phyloP scores from a whole-genome alignment of 2,113 vertebrate genomes.

The Dasypus novemcinctus region DNA sequence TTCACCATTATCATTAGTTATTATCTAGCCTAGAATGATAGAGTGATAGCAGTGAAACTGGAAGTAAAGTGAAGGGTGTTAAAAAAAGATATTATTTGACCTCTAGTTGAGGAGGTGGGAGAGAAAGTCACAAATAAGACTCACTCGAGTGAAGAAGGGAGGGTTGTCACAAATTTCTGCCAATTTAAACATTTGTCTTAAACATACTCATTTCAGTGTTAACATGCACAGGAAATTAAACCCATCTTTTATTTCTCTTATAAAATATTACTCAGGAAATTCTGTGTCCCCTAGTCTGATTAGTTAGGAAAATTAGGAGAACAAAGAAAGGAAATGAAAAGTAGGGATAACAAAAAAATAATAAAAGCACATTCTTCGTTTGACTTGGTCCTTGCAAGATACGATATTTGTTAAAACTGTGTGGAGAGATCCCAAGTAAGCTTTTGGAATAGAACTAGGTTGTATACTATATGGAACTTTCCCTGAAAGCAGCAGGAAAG shows the following conservation, averaged over 20 bases:
- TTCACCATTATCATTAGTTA: neutral
- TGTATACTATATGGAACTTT: neutral
- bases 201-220: neutral
- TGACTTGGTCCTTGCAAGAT: neutral
- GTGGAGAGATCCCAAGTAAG: neutral
- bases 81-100: neutral
- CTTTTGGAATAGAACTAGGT: neutral
- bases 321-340: neutral
- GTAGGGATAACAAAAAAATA: neutral
- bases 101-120: neutral
- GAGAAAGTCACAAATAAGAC: neutral
- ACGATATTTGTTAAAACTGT: neutral
- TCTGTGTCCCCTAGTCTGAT: neutral
- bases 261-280: slow-evolving; percentile 15
- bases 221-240: neutral
- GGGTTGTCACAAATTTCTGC: neutral
- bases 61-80: neutral
- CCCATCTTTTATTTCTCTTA: neutral
- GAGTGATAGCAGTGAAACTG: neutral
- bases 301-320: neutral
- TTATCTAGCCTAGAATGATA: neutral
- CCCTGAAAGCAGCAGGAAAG: neutral
- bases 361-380: neutral
- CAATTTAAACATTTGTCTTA: neutral
- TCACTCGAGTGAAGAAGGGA: neutral